A percentile compares a stretch with the other conserved stretches of the same genome.
Evolutionary conservation across 2,113 vertebrate species (phyloP).

Genomic region (Thermophis baileyi): DNA sequence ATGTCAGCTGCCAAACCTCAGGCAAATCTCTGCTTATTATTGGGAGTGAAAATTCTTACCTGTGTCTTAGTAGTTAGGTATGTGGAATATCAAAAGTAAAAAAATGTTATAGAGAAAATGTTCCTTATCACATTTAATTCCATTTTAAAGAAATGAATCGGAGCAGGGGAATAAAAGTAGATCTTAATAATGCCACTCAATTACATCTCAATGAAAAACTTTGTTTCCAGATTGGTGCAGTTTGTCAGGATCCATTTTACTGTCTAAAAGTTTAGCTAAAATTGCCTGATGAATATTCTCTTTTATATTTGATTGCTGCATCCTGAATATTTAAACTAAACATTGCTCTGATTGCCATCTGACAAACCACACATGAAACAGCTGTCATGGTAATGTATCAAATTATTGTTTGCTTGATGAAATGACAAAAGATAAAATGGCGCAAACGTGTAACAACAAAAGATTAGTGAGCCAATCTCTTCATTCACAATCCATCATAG

Average conservation of each 20-base stretch:
- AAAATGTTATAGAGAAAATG: background rate
- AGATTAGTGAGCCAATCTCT: background rate
- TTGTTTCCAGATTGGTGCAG: background rate
- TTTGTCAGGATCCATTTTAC: background rate
- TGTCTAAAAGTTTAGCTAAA: background rate
- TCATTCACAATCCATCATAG: background rate
- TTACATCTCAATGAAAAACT: background rate
- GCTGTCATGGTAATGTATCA: slow-evolving; percentile 11
- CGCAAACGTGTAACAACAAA: background rate
- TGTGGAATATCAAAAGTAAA: background rate
- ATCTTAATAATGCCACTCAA: background rate
- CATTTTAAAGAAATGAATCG: background rate
- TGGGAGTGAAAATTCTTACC: background rate
- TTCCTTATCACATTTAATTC: background rate
- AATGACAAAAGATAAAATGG: background rate
- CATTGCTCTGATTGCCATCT: slow-evolving; percentile 1
- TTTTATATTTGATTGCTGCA: slow-evolving; percentile 20
- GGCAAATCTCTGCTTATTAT: background rate
- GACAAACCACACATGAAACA: background rate
- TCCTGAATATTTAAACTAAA: slow-evolving; percentile 21
- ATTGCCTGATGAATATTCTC: slow-evolving; percentile 14
- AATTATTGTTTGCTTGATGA: slow-evolving; percentile 15
- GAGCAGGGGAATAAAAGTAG: no score
- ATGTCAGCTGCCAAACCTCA: background rate
- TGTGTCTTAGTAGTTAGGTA: background rate